A percentile compares a stretch with the other conserved stretches of the same genome.
phyloP scores from a whole-genome alignment of 1,140 invertebrate species.

The Drosophila sp. region DNA sequence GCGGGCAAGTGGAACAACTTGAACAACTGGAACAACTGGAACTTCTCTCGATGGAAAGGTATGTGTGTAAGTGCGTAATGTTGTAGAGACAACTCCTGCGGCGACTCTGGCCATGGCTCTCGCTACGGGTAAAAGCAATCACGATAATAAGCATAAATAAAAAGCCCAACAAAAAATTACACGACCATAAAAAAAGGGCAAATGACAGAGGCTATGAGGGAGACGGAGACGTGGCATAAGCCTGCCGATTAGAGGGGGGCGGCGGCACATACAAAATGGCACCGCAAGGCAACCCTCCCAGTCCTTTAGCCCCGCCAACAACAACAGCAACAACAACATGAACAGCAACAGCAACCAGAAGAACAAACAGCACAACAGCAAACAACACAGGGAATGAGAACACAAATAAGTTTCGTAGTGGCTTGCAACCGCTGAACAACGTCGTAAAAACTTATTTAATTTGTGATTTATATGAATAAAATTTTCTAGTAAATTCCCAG shows the following conservation, averaged over 20 bases:
- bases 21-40: neutral
- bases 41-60: neutral
- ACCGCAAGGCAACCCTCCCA: slow-evolving; percentile 42
- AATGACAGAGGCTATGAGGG: slow-evolving; percentile 45
- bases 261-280: slow-evolving; percentile 35
- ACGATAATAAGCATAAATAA: slow-evolving; percentile 82
- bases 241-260: too few species aligned
- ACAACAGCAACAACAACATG: slow-evolving; percentile 17
- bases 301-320: slow-evolving; percentile 27
- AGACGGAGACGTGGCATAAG: neutral
- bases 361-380: neutral
- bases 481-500: slow-evolving; percentile 79
- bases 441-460: slow-evolving; percentile 83
- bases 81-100: slow-evolving; percentile 19
- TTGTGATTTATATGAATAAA: slow-evolving; percentile 83
- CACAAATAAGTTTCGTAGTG: slow-evolving; percentile 80
- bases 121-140: slow-evolving; percentile 62
- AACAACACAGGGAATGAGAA: slow-evolving; percentile 42
- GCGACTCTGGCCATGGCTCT: slow-evolving; percentile 17
- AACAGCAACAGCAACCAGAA: too few species aligned
- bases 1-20: too few species aligned
- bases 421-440: slow-evolving; percentile 75
- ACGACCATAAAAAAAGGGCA: slow-evolving; percentile 76
- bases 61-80: slow-evolving; percentile 36
- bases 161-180: slow-evolving; percentile 78